phyloP scores from a whole-genome alignment of 2,113 vertebrate genomes.

The Pipa parva region DNA sequence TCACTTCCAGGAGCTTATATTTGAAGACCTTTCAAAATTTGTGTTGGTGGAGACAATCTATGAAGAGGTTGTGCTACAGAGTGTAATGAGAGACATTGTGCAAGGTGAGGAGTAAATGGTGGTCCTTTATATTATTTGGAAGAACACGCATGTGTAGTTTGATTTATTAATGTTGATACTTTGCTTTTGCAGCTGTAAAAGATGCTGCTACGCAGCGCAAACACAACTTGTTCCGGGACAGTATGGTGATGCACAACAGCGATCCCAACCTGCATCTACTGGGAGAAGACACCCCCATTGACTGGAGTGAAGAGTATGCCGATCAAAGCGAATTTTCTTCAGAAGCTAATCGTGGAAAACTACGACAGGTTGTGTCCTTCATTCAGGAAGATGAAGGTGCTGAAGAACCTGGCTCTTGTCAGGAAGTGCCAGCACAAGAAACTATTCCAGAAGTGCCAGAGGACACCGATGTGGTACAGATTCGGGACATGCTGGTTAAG shows the following conservation, averaged over 20 bases:
- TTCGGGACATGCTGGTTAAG: conserved; percentile 65
- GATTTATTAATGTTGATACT: not conserved
- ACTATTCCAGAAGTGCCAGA: conserved; percentile 61
- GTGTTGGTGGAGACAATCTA: conserved; percentile 88
- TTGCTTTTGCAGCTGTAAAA: conserved; percentile 76
- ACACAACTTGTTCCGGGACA: conserved; percentile 94
- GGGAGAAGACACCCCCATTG: conserved; percentile 65
- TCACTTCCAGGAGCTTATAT: conserved; percentile 88
- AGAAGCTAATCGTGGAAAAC: conserved; percentile 55
- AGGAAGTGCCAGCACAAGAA: conserved; percentile 65
- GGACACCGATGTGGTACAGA: conserved; percentile 58
- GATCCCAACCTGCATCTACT: conserved; percentile 90
- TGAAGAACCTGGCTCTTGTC: conserved; percentile 64
- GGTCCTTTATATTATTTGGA: no score
- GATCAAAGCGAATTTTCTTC: conserved; percentile 44
- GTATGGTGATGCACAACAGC: conserved; percentile 85
- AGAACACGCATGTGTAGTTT: no score
- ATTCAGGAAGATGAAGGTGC: conserved; percentile 72
- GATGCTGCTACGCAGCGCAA: conserved; percentile 88
- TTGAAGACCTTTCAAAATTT: conserved; percentile 88
- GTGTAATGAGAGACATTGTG: conserved; percentile 91
- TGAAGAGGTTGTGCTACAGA: conserved; percentile 90
- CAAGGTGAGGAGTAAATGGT: conserved; percentile 80
- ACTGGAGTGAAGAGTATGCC: conserved; percentile 75
- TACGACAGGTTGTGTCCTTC: conserved; percentile 86